These are phyloP conservation scores for Porites lutea DNA, from an alignment of 64 coral and sea anemone species.

Conservation along the genomic window DNA sequence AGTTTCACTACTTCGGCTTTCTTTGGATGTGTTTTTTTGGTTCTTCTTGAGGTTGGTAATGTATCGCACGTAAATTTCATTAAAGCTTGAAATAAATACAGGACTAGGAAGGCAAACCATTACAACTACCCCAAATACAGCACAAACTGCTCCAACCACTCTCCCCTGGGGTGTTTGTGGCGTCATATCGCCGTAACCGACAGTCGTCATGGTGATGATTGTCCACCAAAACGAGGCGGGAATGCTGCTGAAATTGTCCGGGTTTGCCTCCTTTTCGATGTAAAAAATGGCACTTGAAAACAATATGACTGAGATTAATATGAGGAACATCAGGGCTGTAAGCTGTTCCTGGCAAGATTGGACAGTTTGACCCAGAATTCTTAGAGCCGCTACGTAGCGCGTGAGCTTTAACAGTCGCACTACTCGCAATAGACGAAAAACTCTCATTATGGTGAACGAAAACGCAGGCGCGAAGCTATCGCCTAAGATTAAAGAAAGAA, in stretches of 20 bases:
- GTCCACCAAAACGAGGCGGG: slow-evolving; percentile 84
- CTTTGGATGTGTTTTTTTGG: neutral
- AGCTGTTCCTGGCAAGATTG: slow-evolving; percentile 79
- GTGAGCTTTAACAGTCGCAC: slow-evolving; percentile 84
- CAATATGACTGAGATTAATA: slow-evolving; percentile 64
- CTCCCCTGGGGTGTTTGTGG: slow-evolving; percentile 70
- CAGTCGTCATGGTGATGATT: slow-evolving; percentile 92
- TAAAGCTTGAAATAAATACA: slow-evolving; percentile 85
- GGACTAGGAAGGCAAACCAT: slow-evolving; percentile 88
- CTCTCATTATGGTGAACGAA: slow-evolving; percentile 72
- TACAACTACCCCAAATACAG: slow-evolving; percentile 74
- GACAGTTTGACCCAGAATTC: slow-evolving; percentile 77
- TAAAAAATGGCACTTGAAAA: slow-evolving; percentile 83
- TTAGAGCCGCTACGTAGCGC: slow-evolving; percentile 75
- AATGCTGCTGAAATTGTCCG: slow-evolving; percentile 71
- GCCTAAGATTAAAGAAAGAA: slow-evolving; percentile 37
- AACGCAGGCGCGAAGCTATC: slow-evolving; percentile 41
- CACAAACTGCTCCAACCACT: slow-evolving; percentile 76
- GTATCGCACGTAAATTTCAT: slow-evolving; percentile 70
- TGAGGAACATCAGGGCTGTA: slow-evolving; percentile 49
- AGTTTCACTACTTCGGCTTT: neutral
- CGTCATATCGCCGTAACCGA: slow-evolving; percentile 83
- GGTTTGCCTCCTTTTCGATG: slow-evolving; percentile 56
- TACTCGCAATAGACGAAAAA: slow-evolving; percentile 81
- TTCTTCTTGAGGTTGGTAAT: neutral